Evolutionary conservation across 2,797 vertebrate species (phyloP).

Genomic region (Varecia variegata): DNA sequence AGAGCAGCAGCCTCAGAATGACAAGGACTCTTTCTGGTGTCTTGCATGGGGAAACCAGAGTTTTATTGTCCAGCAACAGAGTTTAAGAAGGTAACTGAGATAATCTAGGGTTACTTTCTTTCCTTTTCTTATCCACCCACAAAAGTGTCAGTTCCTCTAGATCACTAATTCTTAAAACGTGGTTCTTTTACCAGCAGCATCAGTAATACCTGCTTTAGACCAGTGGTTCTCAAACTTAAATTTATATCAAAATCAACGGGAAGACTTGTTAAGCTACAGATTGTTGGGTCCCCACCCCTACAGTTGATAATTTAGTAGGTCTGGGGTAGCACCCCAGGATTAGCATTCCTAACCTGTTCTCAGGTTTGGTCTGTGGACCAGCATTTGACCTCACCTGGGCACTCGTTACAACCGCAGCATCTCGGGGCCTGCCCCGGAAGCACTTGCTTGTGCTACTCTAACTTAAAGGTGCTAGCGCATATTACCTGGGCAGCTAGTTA

Average conservation of each 20-base stretch:
- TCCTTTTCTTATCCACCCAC: not conserved
- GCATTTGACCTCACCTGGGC: not conserved
- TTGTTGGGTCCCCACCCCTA: not conserved
- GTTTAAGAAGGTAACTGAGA: not conserved
- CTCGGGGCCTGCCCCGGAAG: not conserved
- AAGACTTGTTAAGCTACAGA: not conserved
- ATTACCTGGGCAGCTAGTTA: not conserved
- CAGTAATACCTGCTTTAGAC: accelerated
- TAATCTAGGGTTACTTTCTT: not conserved
- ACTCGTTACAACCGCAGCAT: not conserved
- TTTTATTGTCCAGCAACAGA: not conserved
- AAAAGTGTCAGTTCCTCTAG: not conserved
- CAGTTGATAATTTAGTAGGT: not conserved
- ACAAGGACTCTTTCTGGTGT: not conserved
- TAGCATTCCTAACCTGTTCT: not conserved
- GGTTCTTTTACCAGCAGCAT: not conserved
- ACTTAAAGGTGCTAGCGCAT: not conserved
- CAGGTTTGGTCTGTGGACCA: not conserved
- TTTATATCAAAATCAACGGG: not conserved
- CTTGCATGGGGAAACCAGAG: not conserved
- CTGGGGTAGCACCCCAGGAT: not conserved
- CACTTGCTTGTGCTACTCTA: not conserved
- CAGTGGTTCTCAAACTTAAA: not conserved
- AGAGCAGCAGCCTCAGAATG: not conserved
- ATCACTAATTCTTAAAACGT: not conserved